A percentile compares a stretch with the other conserved stretches of the same genome.
phyloP scores from a whole-genome alignment of 1,140 invertebrate species.

The Acromyrmex echinatior region DNA sequence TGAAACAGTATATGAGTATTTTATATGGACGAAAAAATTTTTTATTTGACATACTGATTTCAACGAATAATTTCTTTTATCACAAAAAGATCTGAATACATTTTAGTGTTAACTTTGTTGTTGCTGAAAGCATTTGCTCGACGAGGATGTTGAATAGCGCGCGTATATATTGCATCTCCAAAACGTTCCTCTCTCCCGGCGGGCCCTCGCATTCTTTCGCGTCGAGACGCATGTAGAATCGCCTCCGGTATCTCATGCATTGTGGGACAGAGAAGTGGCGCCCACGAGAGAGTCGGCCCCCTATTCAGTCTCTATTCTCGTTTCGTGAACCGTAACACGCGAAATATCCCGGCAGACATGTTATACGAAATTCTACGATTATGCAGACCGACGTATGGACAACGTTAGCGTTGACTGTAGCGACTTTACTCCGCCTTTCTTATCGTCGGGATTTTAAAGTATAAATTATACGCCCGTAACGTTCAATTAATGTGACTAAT shows the following conservation, averaged over 20 bases:
- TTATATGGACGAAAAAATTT: background rate
- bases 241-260: slow-evolving; percentile 57
- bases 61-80: background rate
- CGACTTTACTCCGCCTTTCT: background rate
- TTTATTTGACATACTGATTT: background rate
- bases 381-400: slow-evolving; percentile 7
- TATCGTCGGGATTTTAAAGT: background rate
- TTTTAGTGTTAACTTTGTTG: background rate
- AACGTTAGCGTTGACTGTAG: background rate
- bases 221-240: slow-evolving; percentile 26
- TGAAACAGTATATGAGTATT: background rate
- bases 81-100: background rate
- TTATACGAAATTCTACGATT: slow-evolving; percentile 33
- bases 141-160: slow-evolving; percentile 27
- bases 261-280: slow-evolving; percentile 52
- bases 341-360: slow-evolving; percentile 61
- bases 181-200: slow-evolving; percentile 34
- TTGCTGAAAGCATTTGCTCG: slow-evolving; percentile 26
- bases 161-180: slow-evolving; percentile 54
- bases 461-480: background rate
- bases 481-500: slow-evolving; percentile 5
- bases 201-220: slow-evolving; percentile 36
- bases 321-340: slow-evolving; percentile 67
- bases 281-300: slow-evolving; percentile 12
- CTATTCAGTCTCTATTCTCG: slow-evolving; percentile 65